A percentile compares a stretch with the other conserved stretches of the same genome.
Conservation (phyloP, 2,797 vertebrate species). For the Paedocypris micromegethes region DNA sequence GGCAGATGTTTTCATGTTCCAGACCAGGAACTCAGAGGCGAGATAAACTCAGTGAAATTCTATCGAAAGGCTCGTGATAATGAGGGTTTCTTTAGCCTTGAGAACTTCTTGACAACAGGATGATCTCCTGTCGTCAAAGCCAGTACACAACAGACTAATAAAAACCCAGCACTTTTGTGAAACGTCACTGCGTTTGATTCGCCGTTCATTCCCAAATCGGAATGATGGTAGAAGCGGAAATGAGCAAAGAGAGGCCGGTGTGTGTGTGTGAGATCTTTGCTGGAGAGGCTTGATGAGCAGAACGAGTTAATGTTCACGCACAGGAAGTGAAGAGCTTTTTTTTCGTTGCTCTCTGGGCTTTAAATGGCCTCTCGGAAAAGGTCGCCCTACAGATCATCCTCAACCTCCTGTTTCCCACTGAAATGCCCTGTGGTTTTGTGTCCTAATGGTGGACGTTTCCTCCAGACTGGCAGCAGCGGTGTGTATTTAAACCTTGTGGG, state of each 20-base stretch:
- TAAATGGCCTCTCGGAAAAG: constrained; percentile 45
- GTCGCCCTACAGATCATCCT: constrained; percentile 62
- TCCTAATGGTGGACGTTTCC: background rate
- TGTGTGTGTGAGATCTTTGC: too few relatives aligned
- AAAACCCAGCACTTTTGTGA: background rate
- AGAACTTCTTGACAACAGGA: constrained; percentile 2
- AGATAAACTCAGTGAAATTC: constrained; percentile 13
- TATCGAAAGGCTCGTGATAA: background rate
- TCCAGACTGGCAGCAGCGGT: background rate
- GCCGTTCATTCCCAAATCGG: too few relatives aligned
- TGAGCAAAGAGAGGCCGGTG: too few relatives aligned
- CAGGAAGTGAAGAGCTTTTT: background rate
- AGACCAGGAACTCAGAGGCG: background rate
- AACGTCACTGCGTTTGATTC: too few relatives aligned
- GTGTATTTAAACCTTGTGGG: background rate
- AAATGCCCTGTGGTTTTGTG: background rate
- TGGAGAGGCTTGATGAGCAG: background rate
- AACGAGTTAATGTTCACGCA: background rate
- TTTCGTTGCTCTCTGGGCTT: background rate
- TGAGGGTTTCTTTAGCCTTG: background rate
- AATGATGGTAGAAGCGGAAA: too few relatives aligned
- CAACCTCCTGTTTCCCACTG: constrained; percentile 60
- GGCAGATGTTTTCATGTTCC: background rate
- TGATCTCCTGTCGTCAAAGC: background rate
- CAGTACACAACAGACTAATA: constrained; percentile 10